Conservation (phyloP, 2,888 invertebrate genomes). For the Deladenus siricidicola region DNA sequence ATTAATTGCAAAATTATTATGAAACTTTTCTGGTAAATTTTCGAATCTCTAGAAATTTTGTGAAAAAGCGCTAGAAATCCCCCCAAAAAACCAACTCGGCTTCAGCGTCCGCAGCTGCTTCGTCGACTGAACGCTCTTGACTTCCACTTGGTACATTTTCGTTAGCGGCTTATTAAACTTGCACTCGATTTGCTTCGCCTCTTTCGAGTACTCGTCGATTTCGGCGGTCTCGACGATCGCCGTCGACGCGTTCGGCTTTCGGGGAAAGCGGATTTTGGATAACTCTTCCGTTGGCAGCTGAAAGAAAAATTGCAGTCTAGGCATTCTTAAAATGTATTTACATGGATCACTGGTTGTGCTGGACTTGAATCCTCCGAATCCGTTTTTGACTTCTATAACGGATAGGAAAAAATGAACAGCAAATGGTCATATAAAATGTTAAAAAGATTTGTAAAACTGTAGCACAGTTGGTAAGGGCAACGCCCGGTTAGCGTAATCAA, state of each 20-base stretch:
- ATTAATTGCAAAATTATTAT: background rate
- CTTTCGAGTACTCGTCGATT: background rate
- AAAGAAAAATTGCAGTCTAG: background rate
- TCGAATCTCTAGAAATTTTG: background rate
- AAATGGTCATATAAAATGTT: no score
- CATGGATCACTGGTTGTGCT: no score
- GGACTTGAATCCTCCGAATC: no score
- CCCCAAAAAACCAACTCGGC: background rate
- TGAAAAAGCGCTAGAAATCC: background rate
- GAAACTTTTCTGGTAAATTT: background rate
- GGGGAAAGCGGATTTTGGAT: slow-evolving; percentile 6
- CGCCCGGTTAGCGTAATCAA: no score
- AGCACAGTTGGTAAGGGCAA: no score
- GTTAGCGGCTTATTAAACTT: slow-evolving; percentile 6
- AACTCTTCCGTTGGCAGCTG: slow-evolving; percentile 14
- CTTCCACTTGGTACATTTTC: slow-evolving; percentile 11
- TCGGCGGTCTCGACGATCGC: background rate
- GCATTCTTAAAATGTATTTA: background rate
- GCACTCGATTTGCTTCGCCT: slow-evolving; percentile 7
- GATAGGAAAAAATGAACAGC: no score
- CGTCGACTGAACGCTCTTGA: background rate
- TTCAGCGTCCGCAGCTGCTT: slow-evolving; percentile 7
- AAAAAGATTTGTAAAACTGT: no score
- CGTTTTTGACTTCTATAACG: no score
- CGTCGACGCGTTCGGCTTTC: slow-evolving; percentile 5